Evolutionary conservation across 2,113 vertebrate genomes (phyloP).

Genomic region (Gallinago paraguaiae): DNA sequence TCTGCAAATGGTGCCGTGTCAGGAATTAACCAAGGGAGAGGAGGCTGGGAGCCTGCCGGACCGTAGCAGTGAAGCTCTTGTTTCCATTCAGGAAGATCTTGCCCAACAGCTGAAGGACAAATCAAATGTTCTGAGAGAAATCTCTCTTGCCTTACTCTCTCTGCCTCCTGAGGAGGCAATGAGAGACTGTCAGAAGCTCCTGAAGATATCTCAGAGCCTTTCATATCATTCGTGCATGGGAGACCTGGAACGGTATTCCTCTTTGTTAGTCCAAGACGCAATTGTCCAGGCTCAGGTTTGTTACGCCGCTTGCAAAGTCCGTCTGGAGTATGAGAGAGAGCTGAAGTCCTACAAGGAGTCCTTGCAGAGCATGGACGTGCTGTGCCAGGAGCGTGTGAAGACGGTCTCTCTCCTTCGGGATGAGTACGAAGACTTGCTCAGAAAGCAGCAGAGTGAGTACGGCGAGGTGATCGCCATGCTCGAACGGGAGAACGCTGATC

Average conservation of each 20-base stretch:
- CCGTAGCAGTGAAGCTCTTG: constrained; percentile 67
- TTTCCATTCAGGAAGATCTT: constrained; percentile 82
- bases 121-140: constrained; percentile 81
- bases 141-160: constrained; percentile 82
- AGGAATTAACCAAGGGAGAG: constrained; percentile 73
- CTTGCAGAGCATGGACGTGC: constrained; percentile 74
- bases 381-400: constrained; percentile 82
- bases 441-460: constrained; percentile 83
- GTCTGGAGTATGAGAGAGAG: constrained; percentile 82
- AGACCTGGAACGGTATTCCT: constrained; percentile 75
- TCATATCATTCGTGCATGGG: constrained; percentile 69
- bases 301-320: constrained; percentile 86
- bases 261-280: constrained; percentile 87
- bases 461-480: constrained; percentile 75
- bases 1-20: constrained; percentile 73
- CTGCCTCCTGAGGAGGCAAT: constrained; percentile 65
- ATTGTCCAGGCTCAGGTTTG: constrained; percentile 91
- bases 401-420: constrained; percentile 77
- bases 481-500: constrained; percentile 82
- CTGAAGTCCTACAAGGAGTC: constrained; percentile 81
- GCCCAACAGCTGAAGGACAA: constrained; percentile 87
- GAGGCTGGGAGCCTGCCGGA: constrained; percentile 58
- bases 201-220: constrained; percentile 76
- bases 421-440: constrained; percentile 83
- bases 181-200: constrained; percentile 74